These are phyloP conservation scores for Cerastis rubricosa DNA, from an alignment of 2,888 invertebrate species.

Conservation along the genomic window DNA sequence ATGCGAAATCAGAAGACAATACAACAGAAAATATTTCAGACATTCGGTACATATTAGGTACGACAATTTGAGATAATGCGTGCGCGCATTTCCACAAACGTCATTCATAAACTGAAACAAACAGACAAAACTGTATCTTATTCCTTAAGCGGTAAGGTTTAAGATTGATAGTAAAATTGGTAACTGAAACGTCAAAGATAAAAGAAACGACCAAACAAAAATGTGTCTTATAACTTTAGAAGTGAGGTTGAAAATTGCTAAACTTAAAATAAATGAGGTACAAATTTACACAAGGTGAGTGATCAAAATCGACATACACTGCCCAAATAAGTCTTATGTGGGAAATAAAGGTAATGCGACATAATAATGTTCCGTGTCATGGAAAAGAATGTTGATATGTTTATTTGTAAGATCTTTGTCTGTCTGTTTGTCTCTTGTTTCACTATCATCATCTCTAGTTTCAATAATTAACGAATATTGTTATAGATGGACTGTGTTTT, in stretches of 20 bases:
- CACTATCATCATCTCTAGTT: too few relatives aligned
- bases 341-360: slow-evolving; percentile 17
- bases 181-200: neutral
- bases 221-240: neutral
- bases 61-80: slow-evolving; percentile 50
- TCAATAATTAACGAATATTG: neutral
- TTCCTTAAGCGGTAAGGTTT: neutral
- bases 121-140: neutral
- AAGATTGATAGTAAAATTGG: neutral
- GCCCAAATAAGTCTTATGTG: slow-evolving; percentile 37
- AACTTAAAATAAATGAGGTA: neutral
- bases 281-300: neutral
- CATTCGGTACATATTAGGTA: slow-evolving; percentile 37
- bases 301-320: slow-evolving; percentile 22
- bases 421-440: neutral
- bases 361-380: slow-evolving; percentile 45
- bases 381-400: neutral
- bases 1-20: slow-evolving; percentile 37
- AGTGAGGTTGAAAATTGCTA: neutral
- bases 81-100: slow-evolving; percentile 13
- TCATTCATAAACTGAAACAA: slow-evolving; percentile 26
- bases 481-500: neutral
- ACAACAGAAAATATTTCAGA: slow-evolving; percentile 20
- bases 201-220: neutral
- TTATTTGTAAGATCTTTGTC: neutral